Percentiles rank a stretch among this genome's conserved stretches.
Evolutionary conservation across 2,797 vertebrate genomes (phyloP).

Genomic region (Enoplosus armatus): DNA sequence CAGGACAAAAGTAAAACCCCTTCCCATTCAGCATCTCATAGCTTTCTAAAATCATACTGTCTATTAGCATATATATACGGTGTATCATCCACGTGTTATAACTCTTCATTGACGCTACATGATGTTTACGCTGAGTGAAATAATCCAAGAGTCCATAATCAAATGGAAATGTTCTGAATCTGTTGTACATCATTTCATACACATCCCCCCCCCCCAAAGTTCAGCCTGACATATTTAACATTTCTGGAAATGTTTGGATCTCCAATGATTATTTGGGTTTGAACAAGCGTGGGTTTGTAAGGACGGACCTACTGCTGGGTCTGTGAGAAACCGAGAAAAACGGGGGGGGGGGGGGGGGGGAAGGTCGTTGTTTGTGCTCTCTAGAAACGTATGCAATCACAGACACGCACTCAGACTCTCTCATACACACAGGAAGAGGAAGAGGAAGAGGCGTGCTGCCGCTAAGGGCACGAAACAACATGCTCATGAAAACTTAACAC

Average conservation of each 20-base stretch:
- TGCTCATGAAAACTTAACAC: conserved; percentile 1
- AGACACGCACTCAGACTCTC: background rate
- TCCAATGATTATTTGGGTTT: background rate
- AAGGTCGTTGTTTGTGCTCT: background rate
- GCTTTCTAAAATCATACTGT: background rate
- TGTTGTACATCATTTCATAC: background rate
- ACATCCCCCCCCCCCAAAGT: background rate
- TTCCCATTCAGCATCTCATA: background rate
- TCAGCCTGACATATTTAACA: background rate
- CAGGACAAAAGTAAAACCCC: background rate
- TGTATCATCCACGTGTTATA: background rate
- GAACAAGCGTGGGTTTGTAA: background rate
- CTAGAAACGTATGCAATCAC: background rate
- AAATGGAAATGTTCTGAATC: background rate
- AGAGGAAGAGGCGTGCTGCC: background rate
- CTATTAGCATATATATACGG: background rate
- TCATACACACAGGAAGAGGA: background rate
- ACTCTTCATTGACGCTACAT: background rate
- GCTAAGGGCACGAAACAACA: conserved; percentile 11
- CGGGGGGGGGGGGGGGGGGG: too few species aligned
- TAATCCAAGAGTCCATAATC: too few species aligned
- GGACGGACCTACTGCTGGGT: background rate
- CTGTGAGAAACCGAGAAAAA: background rate
- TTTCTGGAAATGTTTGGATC: background rate
- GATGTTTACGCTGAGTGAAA: background rate